phyloP scores from a whole-genome alignment of 2,888 invertebrate species.

The Hyles lineata region DNA sequence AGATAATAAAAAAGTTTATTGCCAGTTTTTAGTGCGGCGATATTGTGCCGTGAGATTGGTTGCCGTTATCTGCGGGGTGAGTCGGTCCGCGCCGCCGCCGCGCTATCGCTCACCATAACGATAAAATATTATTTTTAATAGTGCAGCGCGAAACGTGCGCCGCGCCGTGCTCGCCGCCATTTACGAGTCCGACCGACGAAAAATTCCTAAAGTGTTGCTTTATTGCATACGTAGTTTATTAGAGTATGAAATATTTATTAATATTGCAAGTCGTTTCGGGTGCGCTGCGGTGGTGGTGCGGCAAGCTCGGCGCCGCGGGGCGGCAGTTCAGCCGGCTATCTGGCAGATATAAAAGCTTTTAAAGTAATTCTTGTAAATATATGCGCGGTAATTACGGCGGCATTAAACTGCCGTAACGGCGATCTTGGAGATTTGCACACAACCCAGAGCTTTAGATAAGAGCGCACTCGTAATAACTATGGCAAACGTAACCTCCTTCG shows the following conservation, averaged over 20 bases:
- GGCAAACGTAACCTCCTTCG: constrained; percentile 66
- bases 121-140: constrained; percentile 44
- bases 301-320: constrained; percentile 14
- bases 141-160: constrained; percentile 23
- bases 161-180: not conserved
- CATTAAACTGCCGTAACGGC: constrained; percentile 46
- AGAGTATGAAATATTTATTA: constrained; percentile 40
- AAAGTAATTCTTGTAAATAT: constrained; percentile 46
- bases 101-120: constrained; percentile 35
- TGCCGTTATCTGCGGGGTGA: constrained; percentile 41
- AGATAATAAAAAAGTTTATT: constrained; percentile 71
- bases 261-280: constrained; percentile 28
- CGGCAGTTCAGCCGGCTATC: constrained; percentile 36
- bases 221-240: constrained; percentile 39
- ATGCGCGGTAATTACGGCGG: constrained; percentile 38
- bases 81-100: constrained; percentile 29
- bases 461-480: constrained; percentile 55
- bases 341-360: constrained; percentile 47
- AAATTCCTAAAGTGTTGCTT: constrained; percentile 22
- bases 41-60: constrained; percentile 64
- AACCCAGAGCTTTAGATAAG: constrained; percentile 62
- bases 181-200: constrained; percentile 26
- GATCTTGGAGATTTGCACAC: constrained; percentile 52
- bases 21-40: constrained; percentile 70
- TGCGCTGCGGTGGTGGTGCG: not conserved